These are phyloP conservation scores for Sardina pilchardus DNA, from an alignment of 2,113 vertebrate species.

Conservation along the genomic window DNA sequence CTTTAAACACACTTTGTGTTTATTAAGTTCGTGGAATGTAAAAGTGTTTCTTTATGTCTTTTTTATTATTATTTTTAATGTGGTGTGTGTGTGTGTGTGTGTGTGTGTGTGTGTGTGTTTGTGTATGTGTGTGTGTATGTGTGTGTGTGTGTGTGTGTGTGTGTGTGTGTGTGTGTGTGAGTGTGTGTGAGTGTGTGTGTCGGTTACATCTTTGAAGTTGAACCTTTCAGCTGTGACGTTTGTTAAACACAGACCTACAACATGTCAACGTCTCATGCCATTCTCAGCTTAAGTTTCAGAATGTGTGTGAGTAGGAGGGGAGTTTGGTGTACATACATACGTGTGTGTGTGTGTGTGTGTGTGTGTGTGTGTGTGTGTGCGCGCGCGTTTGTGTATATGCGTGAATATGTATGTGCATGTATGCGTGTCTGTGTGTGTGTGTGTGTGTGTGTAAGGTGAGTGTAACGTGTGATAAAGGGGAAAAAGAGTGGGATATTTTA, in stretches of 20 bases:
- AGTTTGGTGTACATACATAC: slow-evolving; percentile 30
- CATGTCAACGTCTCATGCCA: neutral
- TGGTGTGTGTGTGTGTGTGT: neutral
- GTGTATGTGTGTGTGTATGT: neutral
- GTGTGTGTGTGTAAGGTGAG: neutral
- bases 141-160: neutral
- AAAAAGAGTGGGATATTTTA: slow-evolving; percentile 22
- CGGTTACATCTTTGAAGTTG: neutral
- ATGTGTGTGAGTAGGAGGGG: neutral
- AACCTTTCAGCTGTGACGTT: neutral
- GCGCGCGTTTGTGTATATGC: neutral
- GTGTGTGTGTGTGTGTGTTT: neutral
- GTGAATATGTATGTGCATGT: neutral
- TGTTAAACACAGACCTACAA: neutral
- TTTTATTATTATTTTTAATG: no score
- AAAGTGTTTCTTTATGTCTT: neutral
- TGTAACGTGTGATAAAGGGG: neutral
- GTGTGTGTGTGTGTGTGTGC: slow-evolving; percentile 6
- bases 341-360: slow-evolving; percentile 33
- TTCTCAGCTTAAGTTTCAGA: neutral
- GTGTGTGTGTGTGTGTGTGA: neutral
- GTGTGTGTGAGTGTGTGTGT: neutral
- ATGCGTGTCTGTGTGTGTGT: neutral
- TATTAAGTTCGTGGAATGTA: neutral
- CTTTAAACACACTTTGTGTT: slow-evolving; percentile 10